A percentile compares a stretch with the other conserved stretches of the same genome.
Conservation (phyloP, 2,113 vertebrate species). For the Gallinago undulata region DNA sequence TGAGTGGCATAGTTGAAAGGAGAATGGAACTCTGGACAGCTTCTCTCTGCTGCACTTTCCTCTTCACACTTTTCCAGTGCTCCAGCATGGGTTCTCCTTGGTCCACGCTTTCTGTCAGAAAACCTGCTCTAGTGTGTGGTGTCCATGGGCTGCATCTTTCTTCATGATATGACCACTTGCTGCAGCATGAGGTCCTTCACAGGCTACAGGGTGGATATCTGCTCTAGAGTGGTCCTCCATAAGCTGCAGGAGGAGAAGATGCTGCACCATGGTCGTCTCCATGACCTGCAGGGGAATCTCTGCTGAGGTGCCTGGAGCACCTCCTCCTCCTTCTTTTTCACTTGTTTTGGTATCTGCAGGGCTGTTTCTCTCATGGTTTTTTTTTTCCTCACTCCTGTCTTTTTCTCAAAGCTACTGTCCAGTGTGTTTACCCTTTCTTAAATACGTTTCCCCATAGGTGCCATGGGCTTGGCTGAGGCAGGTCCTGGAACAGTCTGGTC, state of each 20-base stretch:
- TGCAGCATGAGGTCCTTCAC: rapidly evolving
- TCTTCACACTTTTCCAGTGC: background rate
- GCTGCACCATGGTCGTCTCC: rapidly evolving
- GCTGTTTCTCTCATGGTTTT: rapidly evolving
- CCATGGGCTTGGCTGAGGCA: background rate
- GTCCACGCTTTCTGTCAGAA: background rate
- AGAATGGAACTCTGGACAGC: background rate
- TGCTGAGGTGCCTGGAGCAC: rapidly evolving
- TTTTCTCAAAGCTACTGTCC: background rate
- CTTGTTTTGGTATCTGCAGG: background rate
- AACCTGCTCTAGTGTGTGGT: background rate
- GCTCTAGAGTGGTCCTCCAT: background rate
- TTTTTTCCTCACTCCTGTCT: background rate
- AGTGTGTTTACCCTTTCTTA: background rate
- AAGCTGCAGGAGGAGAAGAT: background rate
- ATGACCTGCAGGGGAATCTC: background rate
- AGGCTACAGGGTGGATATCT: background rate
- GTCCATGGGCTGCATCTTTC: background rate
- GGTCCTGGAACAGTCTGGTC: background rate
- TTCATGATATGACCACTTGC: background rate
- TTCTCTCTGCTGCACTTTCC: background rate
- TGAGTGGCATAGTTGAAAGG: rapidly evolving
- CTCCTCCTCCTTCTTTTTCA: background rate
- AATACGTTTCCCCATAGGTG: background rate
- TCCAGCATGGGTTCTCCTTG: rapidly evolving